Evolutionary conservation across 2,113 vertebrate species (phyloP).

Genomic region (Leucopternis melanops): DNA sequence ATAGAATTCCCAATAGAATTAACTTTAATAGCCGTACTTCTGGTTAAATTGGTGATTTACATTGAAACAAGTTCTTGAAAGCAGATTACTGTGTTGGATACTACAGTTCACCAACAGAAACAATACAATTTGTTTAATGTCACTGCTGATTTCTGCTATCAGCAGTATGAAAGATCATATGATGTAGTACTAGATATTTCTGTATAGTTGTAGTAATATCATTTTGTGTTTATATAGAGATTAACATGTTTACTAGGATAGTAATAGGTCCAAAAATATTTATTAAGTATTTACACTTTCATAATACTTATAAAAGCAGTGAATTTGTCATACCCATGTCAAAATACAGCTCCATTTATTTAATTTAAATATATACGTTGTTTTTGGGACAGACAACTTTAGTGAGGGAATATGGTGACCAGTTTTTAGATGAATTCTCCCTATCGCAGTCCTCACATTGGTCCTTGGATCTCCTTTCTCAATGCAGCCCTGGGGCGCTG

Average conservation of each 20-base stretch:
- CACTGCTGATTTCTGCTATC: neutral
- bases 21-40: neutral
- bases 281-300: neutral
- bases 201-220: neutral
- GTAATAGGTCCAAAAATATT: neutral
- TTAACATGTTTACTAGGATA: neutral
- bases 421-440: neutral
- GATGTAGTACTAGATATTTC: neutral
- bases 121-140: neutral
- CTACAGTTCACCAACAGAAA: neutral
- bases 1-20: neutral
- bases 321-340: neutral
- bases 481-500: neutral
- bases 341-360: neutral
- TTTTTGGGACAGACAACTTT: neutral
- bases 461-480: neutral
- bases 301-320: neutral
- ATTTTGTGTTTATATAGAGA: neutral
- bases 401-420: neutral
- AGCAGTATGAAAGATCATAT: neutral
- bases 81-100: neutral
- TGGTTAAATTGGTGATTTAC: neutral
- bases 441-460: neutral
- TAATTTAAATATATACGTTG: accelerated
- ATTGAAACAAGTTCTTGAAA: neutral